phyloP scores from a whole-genome alignment of 2,797 vertebrate genomes.

The Hippocampus kuda region DNA sequence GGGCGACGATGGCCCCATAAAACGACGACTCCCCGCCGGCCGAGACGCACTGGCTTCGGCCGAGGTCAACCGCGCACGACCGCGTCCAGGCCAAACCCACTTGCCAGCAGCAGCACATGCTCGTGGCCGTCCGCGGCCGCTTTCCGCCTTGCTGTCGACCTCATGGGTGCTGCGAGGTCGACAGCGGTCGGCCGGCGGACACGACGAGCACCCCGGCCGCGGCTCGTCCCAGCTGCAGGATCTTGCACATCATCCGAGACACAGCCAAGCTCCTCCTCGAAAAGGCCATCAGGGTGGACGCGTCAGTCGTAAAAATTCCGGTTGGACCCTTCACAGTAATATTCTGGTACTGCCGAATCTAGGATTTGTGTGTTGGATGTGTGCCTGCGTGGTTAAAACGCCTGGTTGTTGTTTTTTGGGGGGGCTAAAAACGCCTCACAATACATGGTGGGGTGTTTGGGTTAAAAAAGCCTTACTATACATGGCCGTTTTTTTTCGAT shows the following conservation, averaged over 20 bases:
- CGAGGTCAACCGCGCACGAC: conserved; percentile 85
- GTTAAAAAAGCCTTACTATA: too few species aligned
- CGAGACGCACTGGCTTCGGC: conserved; percentile 83
- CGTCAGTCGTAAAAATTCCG: conserved; percentile 12
- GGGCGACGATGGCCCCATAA: conserved; percentile 85
- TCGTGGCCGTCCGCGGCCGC: conserved; percentile 62
- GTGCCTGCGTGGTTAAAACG: too few species aligned
- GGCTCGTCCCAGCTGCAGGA: conserved; percentile 52
- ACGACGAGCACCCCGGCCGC: conserved; percentile 44
- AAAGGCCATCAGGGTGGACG: neutral
- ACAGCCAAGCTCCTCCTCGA: neutral
- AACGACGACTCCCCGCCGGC: conserved; percentile 79
- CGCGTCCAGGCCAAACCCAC: conserved; percentile 84
- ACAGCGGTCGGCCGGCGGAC: conserved; percentile 23
- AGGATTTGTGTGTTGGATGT: too few species aligned
- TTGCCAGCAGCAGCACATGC: conserved; percentile 96
- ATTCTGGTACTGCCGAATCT: too few species aligned
- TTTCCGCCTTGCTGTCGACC: conserved; percentile 65
- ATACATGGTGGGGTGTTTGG: too few species aligned
- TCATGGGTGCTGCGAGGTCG: conserved; percentile 50
- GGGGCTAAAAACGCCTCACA: too few species aligned
- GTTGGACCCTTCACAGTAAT: conserved; percentile 31
- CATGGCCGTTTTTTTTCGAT: too few species aligned
- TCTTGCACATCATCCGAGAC: conserved; percentile 39
- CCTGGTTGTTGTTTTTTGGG: too few species aligned